phyloP scores from a whole-genome alignment of 2,888 invertebrate species.

The Poecilobothrus nobilitatus region DNA sequence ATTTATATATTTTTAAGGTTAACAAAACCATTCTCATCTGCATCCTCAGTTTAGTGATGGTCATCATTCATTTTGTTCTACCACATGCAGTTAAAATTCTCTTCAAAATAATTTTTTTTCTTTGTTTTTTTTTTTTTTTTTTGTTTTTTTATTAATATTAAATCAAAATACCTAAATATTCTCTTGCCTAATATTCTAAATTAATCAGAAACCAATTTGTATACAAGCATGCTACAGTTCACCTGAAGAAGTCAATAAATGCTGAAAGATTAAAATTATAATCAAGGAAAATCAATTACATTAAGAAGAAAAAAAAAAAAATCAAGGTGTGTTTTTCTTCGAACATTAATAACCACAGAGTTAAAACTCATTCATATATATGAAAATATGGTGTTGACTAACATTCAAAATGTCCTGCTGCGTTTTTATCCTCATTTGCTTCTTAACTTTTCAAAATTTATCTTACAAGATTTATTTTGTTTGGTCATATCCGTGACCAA shows the following conservation, averaged over 20 bases:
- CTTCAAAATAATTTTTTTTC: too few species aligned
- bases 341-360: not conserved
- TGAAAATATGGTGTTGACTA: not conserved
- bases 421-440: not conserved
- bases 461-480: not conserved
- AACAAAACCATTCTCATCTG: not conserved
- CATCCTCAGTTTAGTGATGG: not conserved
- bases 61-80: not conserved
- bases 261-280: not conserved
- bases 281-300: not conserved
- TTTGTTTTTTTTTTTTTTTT: too few species aligned
- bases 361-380: not conserved
- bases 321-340: not conserved
- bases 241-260: slow-evolving; percentile 4
- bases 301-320: not conserved
- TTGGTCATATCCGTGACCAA: not conserved
- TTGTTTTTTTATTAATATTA: not conserved
- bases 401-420: slow-evolving; percentile 5
- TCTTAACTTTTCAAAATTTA: not conserved
- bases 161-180: not conserved
- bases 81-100: not conserved
- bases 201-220: slow-evolving; percentile 1
- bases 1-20: not conserved
- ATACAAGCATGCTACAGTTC: not conserved
- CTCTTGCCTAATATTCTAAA: slow-evolving; percentile 1